Evolutionary conservation across 2,113 vertebrate genomes (phyloP).

Genomic region (Xyrauchen texanus): DNA sequence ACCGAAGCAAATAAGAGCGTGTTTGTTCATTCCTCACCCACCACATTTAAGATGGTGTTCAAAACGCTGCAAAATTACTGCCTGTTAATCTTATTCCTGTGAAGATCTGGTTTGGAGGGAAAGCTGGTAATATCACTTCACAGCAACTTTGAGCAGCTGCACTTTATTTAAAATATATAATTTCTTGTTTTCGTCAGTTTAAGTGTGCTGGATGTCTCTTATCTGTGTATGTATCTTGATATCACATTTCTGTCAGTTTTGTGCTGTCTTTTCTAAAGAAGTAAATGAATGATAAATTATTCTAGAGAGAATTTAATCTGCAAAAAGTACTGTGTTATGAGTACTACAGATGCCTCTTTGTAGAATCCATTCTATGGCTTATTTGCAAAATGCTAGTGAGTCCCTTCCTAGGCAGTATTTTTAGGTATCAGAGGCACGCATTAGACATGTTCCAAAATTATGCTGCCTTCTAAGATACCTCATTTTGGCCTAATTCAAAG

Average conservation of each 20-base stretch:
- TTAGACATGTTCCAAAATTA: no score
- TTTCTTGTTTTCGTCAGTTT: constrained; percentile 25
- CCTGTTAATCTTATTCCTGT: constrained; percentile 55
- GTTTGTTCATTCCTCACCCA: constrained; percentile 68
- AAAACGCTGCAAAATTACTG: constrained; percentile 70
- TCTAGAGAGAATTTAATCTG: background rate
- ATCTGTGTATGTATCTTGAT: constrained; percentile 18
- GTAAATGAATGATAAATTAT: constrained; percentile 14
- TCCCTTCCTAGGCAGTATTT: background rate
- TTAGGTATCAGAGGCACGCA: no score
- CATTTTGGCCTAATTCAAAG: no score
- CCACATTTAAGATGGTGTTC: constrained; percentile 74
- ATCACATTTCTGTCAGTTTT: constrained; percentile 19
- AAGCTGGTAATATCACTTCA: constrained; percentile 15
- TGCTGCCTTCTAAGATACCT: no score
- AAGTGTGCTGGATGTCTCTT: constrained; percentile 10
- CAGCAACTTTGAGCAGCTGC: no score
- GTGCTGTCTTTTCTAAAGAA: constrained; percentile 2
- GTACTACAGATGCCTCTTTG: background rate
- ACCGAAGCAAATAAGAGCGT: constrained; percentile 69
- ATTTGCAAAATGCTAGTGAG: background rate
- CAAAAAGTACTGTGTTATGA: background rate
- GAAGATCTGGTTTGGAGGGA: background rate
- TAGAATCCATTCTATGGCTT: no score
- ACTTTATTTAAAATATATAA: constrained; percentile 13